These are phyloP conservation scores for Halcyon leucocephala DNA, from an alignment of 2,797 vertebrate genomes.

Conservation along the genomic window DNA sequence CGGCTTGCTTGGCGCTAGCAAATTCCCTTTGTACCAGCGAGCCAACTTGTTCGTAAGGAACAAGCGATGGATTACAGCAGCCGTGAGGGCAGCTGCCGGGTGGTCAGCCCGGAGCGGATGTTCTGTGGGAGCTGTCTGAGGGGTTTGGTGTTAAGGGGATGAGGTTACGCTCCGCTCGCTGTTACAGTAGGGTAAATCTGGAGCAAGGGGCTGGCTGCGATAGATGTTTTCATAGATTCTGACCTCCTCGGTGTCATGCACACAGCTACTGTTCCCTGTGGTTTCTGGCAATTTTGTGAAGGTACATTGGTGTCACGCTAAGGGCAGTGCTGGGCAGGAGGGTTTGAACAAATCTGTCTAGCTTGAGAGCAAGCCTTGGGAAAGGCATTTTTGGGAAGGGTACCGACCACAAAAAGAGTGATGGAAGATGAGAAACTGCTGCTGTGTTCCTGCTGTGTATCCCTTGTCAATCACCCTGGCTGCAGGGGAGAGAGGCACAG, in stretches of 20 bases:
- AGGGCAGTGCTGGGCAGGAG: background rate
- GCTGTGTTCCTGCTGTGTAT: background rate
- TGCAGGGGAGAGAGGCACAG: background rate
- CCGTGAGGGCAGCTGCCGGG: background rate
- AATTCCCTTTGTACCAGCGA: background rate
- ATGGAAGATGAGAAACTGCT: background rate
- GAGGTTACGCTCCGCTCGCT: background rate
- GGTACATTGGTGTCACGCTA: background rate
- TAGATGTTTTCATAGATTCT: background rate
- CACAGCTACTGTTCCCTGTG: background rate
- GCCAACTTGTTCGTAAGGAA: background rate
- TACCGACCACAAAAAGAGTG: background rate
- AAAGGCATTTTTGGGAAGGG: background rate
- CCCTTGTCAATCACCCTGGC: background rate
- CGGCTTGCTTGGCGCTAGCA: fast-evolving
- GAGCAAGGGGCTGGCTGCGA: background rate
- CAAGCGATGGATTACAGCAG: background rate
- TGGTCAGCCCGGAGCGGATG: fast-evolving
- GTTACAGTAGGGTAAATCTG: background rate
- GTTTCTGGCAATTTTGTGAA: background rate
- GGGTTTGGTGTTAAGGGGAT: background rate
- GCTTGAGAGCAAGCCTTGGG: background rate
- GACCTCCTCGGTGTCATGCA: background rate
- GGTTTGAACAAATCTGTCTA: background rate
- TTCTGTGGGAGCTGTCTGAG: background rate